Evolutionary conservation across 2,797 vertebrate species (phyloP).

Genomic region (Pelochelys cantorii): DNA sequence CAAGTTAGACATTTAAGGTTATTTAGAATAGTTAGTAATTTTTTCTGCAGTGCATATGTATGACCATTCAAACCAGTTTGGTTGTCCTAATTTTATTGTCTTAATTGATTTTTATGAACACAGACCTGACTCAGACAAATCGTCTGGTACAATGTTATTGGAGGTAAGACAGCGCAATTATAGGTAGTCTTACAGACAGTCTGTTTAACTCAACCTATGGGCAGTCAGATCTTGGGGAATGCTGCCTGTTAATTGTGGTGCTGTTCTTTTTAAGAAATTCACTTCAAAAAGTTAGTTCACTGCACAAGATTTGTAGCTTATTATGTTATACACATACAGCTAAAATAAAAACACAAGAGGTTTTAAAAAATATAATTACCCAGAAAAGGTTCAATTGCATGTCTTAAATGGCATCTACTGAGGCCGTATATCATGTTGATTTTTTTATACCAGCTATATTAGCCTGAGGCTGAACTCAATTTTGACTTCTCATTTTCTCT

Average conservation of each 20-base stretch:
- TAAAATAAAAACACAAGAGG: not conserved
- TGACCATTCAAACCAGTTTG: not conserved
- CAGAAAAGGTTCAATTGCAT: not conserved
- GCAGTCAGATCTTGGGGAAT: not conserved
- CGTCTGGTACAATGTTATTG: not conserved
- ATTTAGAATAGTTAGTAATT: not conserved
- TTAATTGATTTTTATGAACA: not conserved
- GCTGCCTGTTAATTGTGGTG: not conserved
- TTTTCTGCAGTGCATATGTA: not conserved
- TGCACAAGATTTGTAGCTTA: not conserved
- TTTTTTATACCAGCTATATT: not conserved
- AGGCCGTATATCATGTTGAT: not conserved
- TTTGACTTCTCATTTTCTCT: not conserved
- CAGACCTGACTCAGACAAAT: not conserved
- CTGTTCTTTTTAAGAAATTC: not conserved
- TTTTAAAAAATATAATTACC: not conserved
- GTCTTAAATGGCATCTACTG: not conserved
- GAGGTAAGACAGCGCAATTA: not conserved
- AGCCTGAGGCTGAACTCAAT: not conserved
- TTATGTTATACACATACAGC: not conserved
- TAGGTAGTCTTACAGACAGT: accelerated
- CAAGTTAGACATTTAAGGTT: not conserved
- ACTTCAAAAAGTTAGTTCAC: not conserved
- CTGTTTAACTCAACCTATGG: not conserved
- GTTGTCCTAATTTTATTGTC: not conserved